Evolutionary conservation across 2,113 vertebrate species (phyloP), one percentile per base, ranked within the genome.

Genomic region (Scytalopus superciliaris): DNA sequence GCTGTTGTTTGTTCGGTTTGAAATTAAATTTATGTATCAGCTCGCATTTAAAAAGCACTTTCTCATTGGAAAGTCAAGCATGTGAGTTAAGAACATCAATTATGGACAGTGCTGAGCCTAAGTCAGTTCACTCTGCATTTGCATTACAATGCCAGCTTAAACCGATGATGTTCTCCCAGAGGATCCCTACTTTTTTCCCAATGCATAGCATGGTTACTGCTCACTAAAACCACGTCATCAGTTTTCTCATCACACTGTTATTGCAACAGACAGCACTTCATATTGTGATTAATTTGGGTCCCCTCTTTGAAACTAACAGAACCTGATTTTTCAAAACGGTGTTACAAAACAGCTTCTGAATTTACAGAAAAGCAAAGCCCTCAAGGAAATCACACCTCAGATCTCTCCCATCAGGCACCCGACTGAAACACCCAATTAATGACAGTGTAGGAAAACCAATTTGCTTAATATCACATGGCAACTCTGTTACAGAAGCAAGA

Each of bases 381-480:
- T 57, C 14, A 27, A 82, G 79, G 45, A 80, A 85, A 62, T 69
- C 75, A 62, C 72, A 90, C 50, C 52, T 92, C 55, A 5, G 31
- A 79, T 74, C 63, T 86, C 88, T 92, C 59, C 63, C 83, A 85
- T 45, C 45, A 85, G 59, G 67, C 59, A 76, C 23, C 45, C 83
- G 63, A 90, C 83, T 30, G 42, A 92, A 88, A 87, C 33, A 88
- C 9, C 18, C 83, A 69, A 80, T 86, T 95, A 95, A 93, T 63
- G 94, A 83, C 57, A 67, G 80, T 35, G 62, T 69, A 90, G 45
- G 55, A 94, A 92, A 94, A 95, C 55, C 37, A 3, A 93, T 90
- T 95, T 92, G 63, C 82, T 91, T 83, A 93, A 93, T 11, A 4
- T 92, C 82, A 86, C 90, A 93, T 6, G 90, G 94, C 75, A 93